Evolutionary conservation across 2,797 vertebrate species (phyloP).

Genomic region (Setipinna tenuifilis): DNA sequence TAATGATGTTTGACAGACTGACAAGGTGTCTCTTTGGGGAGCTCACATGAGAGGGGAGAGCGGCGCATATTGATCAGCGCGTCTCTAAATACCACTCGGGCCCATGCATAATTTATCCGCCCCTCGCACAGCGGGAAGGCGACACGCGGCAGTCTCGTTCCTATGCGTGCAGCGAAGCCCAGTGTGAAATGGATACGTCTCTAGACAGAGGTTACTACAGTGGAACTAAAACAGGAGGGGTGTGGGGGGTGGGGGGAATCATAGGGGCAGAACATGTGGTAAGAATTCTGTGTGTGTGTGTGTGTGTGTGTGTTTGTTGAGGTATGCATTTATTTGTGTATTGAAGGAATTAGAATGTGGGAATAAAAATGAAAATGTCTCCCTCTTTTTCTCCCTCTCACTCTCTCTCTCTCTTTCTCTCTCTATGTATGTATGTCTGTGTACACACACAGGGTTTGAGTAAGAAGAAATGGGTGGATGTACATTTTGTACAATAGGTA

Average conservation of each 20-base stretch:
- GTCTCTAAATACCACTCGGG: constrained; percentile 66
- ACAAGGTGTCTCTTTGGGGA: constrained; percentile 68
- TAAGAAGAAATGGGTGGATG: no score
- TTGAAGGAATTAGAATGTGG: no score
- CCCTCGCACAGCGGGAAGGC: constrained; percentile 68
- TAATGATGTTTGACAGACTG: constrained; percentile 78
- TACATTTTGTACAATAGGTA: no score
- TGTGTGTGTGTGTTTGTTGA: no score
- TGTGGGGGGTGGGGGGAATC: constrained; percentile 24
- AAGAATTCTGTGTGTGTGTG: neutral
- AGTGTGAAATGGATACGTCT: constrained; percentile 61
- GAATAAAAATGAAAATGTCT: no score
- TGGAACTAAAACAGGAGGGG: constrained; percentile 41
- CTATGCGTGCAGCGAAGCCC: constrained; percentile 43
- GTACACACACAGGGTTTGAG: no score
- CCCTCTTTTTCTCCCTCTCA: no score
- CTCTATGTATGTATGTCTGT: no score
- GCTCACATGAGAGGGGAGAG: constrained; percentile 64
- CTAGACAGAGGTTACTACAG: constrained; percentile 50
- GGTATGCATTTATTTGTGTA: no score
- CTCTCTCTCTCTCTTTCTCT: no score
- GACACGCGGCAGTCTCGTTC: constrained; percentile 68
- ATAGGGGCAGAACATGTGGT: neutral
- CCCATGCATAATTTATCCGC: constrained; percentile 77
- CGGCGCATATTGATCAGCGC: constrained; percentile 69